Percentiles rank a stretch among this genome's conserved stretches.
Conservation (phyloP, 2,888 invertebrate genomes). For the Dasysyrphus albostriatus region DNA sequence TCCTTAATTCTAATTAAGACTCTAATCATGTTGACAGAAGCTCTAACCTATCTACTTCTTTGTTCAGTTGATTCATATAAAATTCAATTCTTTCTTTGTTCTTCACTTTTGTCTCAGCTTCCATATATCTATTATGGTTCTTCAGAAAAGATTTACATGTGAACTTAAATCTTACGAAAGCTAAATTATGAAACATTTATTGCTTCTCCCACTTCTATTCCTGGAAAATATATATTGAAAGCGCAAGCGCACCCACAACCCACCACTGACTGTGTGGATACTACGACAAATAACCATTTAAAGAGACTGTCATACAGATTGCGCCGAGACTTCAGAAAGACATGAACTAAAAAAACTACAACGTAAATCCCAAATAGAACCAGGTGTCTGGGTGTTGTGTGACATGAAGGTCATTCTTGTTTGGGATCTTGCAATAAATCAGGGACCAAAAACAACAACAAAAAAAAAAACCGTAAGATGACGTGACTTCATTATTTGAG, state of each 20-base stretch:
- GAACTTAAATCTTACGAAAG: conserved; percentile 48
- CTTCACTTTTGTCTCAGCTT: conserved; percentile 11
- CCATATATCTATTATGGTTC: not conserved
- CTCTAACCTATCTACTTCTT: not conserved
- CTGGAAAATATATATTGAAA: conserved; percentile 51
- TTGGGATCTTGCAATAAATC: conserved; percentile 72
- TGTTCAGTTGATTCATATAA: not conserved
- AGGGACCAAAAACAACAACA: conserved; percentile 11
- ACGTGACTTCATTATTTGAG: conserved; percentile 68
- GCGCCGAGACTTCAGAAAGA: conserved; percentile 21
- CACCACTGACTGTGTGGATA: not conserved
- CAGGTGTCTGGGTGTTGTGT: conserved; percentile 73
- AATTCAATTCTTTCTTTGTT: conserved; percentile 8
- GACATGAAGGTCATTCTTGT: conserved; percentile 75
- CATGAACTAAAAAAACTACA: conserved; percentile 10
- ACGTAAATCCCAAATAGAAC: conserved; percentile 55
- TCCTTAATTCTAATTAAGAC: conserved; percentile 3
- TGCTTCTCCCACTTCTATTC: conserved; percentile 66
- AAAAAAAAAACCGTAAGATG: too few species aligned
- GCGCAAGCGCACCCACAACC: conserved; percentile 47
- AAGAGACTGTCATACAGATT: conserved; percentile 52
- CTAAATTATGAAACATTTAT: conserved; percentile 64
- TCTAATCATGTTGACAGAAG: not conserved
- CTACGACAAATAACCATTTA: conserved; percentile 40
- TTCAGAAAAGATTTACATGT: conserved; percentile 54